Percentiles rank a stretch among this genome's conserved stretches.
Evolutionary conservation across 2,888 invertebrate species (phyloP).

Genomic region (Leptura quadrifasciata): DNA sequence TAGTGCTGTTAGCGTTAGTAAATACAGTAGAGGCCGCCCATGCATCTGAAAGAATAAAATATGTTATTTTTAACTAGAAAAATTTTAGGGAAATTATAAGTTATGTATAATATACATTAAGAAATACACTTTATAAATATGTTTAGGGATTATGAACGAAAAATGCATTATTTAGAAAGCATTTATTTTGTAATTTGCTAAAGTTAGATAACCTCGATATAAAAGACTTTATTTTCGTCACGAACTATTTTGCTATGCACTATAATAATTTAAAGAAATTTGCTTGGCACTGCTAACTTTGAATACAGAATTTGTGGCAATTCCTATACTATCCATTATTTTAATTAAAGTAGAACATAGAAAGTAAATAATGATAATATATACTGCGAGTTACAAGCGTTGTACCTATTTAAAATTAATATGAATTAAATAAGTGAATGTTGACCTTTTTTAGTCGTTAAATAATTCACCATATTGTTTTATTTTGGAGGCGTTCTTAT

Average conservation of each 20-base stretch:
- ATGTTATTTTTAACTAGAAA: not conserved
- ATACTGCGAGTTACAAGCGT: conserved; percentile 2
- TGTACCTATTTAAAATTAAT: conserved; percentile 22
- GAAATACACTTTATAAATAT: too few species aligned
- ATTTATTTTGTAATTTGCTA: not conserved
- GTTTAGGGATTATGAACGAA: too few species aligned
- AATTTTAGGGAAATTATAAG: not conserved
- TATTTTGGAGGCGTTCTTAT: conserved; percentile 12
- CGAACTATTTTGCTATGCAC: conserved; percentile 30
- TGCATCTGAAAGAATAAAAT: conserved; percentile 50
- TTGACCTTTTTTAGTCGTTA: conserved; percentile 13
- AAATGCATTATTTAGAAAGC: not conserved
- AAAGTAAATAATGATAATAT: conserved; percentile 33
- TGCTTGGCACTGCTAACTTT: conserved; percentile 1
- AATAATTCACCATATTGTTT: conserved; percentile 9
- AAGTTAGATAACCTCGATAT: not conserved
- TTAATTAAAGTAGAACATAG: conserved; percentile 43
- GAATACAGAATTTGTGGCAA: conserved; percentile 27
- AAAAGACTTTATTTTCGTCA: conserved; percentile 10
- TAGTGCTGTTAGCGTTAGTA: conserved; percentile 55
- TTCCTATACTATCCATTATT: conserved; percentile 21
- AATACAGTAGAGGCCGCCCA: conserved; percentile 50
- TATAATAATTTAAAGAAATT: conserved; percentile 11
- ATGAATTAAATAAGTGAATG: conserved; percentile 27
- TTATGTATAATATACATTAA: too few species aligned